Evolutionary conservation across 1,140 invertebrate genomes (phyloP).

Genomic region (Sycophila sp.): DNA sequence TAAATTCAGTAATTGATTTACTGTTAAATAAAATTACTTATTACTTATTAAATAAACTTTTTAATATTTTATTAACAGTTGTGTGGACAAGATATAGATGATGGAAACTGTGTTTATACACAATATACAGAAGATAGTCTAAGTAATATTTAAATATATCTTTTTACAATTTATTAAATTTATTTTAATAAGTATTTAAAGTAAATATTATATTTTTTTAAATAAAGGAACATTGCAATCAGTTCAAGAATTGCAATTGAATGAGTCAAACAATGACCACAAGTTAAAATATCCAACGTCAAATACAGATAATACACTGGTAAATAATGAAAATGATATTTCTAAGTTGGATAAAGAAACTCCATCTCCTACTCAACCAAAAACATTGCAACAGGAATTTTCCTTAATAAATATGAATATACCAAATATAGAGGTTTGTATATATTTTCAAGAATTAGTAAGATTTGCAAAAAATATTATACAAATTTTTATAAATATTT

Average conservation of each 20-base stretch:
- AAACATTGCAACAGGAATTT: slow-evolving; percentile 86
- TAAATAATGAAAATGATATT: slow-evolving; percentile 46
- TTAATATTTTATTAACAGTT: no score
- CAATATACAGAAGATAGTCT: slow-evolving; percentile 61
- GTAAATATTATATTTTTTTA: slow-evolving; percentile 21
- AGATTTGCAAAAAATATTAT: background rate
- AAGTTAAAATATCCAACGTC: slow-evolving; percentile 55
- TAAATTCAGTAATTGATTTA: background rate
- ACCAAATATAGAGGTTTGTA: slow-evolving; percentile 80
- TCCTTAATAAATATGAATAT: slow-evolving; percentile 88
- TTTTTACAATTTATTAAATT: no score
- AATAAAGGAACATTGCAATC: slow-evolving; percentile 56
- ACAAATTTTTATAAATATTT: background rate
- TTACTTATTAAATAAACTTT: slow-evolving; percentile 31
- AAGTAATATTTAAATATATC: slow-evolving; percentile 47
- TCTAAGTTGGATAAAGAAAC: slow-evolving; percentile 58
- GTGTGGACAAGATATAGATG: slow-evolving; percentile 61
- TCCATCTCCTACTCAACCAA: slow-evolving; percentile 66
- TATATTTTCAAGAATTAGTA: slow-evolving; percentile 21
- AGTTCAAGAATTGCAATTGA: slow-evolving; percentile 58
- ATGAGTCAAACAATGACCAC: slow-evolving; percentile 55
- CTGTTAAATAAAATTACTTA: slow-evolving; percentile 5
- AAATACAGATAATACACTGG: slow-evolving; percentile 49
- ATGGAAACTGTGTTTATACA: slow-evolving; percentile 56
- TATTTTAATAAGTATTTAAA: slow-evolving; percentile 8